These are phyloP conservation scores for Hermodice carunculata DNA, from an alignment of 2,888 invertebrate genomes.

Conservation along the genomic window DNA sequence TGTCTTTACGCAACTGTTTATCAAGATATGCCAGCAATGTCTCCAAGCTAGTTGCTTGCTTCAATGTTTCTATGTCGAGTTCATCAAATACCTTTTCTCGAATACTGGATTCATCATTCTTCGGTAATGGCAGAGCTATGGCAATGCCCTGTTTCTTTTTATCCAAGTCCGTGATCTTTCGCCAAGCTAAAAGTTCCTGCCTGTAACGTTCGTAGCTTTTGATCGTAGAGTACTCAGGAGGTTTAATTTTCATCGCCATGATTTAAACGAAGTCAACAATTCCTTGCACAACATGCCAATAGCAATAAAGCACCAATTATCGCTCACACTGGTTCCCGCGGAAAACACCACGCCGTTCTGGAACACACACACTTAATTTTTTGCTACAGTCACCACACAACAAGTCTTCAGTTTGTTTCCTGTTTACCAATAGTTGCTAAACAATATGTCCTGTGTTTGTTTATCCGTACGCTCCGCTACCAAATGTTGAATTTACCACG, in stretches of 20 bases:
- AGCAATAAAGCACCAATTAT: too few relatives aligned
- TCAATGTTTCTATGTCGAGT: not conserved
- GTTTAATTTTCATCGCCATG: not conserved
- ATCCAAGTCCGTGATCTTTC: not conserved
- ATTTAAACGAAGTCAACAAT: too few relatives aligned
- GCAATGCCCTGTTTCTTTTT: not conserved
- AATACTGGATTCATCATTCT: not conserved
- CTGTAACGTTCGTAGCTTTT: conserved; percentile 2
- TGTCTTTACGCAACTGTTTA: not conserved
- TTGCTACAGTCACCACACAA: too few relatives aligned
- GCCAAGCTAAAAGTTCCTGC: not conserved
- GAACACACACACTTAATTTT: too few relatives aligned
- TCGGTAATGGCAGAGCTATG: not conserved
- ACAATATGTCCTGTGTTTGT: too few relatives aligned
- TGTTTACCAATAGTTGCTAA: too few relatives aligned
- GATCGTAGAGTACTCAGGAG: not conserved
- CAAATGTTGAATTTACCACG: too few relatives aligned
- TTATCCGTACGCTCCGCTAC: too few relatives aligned
- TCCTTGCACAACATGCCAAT: too few relatives aligned
- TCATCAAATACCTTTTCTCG: not conserved
- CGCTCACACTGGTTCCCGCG: too few relatives aligned
- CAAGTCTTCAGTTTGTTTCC: too few relatives aligned
- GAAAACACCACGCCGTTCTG: too few relatives aligned
- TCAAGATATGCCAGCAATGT: not conserved
- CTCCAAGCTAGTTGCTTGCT: not conserved